Evolutionary conservation across 2,888 invertebrate species (phyloP).

Genomic region (Ganaspis brasiliensis): DNA sequence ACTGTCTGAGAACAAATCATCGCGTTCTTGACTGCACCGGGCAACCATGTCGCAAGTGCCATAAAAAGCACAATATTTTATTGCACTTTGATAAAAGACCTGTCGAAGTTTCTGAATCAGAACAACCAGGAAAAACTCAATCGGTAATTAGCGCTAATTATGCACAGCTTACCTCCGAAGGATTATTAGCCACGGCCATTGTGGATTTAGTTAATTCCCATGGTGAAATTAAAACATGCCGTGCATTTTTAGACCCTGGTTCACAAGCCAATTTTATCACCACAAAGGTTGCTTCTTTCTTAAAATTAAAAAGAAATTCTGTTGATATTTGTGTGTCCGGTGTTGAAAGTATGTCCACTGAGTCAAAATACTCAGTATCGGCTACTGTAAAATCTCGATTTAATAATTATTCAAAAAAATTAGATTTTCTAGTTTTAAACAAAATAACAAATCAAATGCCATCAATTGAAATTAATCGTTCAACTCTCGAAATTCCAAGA

Average conservation of each 20-base stretch:
- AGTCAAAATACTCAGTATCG: no score
- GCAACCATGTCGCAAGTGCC: not conserved
- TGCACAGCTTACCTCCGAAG: not conserved
- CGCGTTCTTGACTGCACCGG: not conserved
- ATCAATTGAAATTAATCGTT: no score
- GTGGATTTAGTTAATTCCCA: not conserved
- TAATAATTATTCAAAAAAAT: no score
- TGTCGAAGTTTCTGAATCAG: not conserved
- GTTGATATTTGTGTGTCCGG: no score
- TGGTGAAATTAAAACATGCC: not conserved
- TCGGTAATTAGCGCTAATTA: no score
- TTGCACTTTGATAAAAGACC: not conserved
- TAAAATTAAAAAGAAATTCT: not conserved
- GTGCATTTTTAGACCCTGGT: not conserved
- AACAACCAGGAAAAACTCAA: no score
- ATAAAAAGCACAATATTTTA: not conserved
- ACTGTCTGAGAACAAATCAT: no score
- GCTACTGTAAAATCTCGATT: no score
- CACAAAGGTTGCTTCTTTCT: not conserved
- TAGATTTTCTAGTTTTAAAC: no score
- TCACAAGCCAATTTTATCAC: conserved; percentile 2
- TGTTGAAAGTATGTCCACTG: no score
- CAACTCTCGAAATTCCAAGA: no score
- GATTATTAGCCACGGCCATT: conserved; percentile 5
- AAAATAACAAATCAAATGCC: no score